Evolutionary conservation across 1,140 invertebrate species (phyloP), one percentile per base, ranked within the genome.

Genomic region (Potamilus streckersoni): DNA sequence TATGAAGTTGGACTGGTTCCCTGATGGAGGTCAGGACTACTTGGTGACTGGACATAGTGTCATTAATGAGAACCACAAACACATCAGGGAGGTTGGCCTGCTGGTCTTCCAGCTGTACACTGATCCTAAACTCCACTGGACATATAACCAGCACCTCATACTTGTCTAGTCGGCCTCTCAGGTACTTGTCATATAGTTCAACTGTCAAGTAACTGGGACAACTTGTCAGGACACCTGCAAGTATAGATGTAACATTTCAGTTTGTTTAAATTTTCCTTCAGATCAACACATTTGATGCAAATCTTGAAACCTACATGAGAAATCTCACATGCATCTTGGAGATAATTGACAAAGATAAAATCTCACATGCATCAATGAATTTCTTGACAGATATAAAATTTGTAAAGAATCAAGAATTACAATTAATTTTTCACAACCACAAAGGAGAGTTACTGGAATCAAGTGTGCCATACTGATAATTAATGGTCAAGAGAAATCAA

Each of bases 131-230:
- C 12, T 84, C 63, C 15, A 68, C 55, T 15, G 84, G 84, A 65
- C 84, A 84, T 66, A 80, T 82, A 56, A 86, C 76, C 20, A 86
- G 71, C 17, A 84, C 68, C 68, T 87, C 85, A 69, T 80, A 86
- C 19, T 80, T 23, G 15, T 78, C 84, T 3, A 84, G 69, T 71
- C 82, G 79, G 11, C 73, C 38, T 1, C 75, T 69, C 79, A 83
- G 80, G 27, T 83, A 79, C 71, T 86, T 82, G 69, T 83, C 82
- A 73, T 79, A 87, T 15, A 87, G 75, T 73, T 85, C 83, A 31
- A 86, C 62, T 6, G 77, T 84, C 16, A 87, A 68, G 19, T 84
- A 76, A n/a, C 80, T 80, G 3, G 86, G 86, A 71, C 84, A 87
- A 6, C 67, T 71, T n/a, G 67, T 69, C 27, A 86, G 60, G 6